Evolutionary conservation across 1,140 invertebrate genomes (phyloP).

Genomic region (Subanguina moxae): DNA sequence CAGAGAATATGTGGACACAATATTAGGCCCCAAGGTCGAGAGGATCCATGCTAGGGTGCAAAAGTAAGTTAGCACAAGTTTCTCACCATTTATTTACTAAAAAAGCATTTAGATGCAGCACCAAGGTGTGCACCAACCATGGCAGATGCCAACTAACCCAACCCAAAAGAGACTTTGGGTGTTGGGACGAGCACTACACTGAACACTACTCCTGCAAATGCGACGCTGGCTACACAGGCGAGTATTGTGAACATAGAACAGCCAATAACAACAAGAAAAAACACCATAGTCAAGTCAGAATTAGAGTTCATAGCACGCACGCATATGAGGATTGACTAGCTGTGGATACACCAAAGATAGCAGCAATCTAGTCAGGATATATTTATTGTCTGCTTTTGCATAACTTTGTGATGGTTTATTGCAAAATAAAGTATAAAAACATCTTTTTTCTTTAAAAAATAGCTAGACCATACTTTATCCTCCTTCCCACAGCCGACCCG

Average conservation of each 20-base stretch:
- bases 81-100: neutral
- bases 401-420: too few species aligned
- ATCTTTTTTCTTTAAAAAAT: too few species aligned
- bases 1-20: neutral
- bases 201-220: conserved; percentile 5
- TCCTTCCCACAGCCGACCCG: too few species aligned
- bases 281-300: neutral
- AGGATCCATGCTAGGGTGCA: neutral
- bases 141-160: conserved; percentile 2
- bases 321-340: too few species aligned
- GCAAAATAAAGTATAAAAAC: too few species aligned
- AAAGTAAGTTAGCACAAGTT: neutral
- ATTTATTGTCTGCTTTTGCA: too few species aligned
- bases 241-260: conserved; percentile 7
- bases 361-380: too few species aligned
- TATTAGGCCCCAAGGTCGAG: neutral
- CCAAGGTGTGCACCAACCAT: neutral
- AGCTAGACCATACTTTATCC: too few species aligned
- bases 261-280: neutral
- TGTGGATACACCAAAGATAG: too few species aligned
- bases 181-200: neutral
- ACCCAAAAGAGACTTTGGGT: neutral
- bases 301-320: too few species aligned
- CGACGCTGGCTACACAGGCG: conserved; percentile 3
- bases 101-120: neutral